Evolutionary conservation across 2,113 vertebrate genomes (phyloP), one percentile per base, ranked within the genome.

Genomic region (Amphilophus citrinellus): DNA sequence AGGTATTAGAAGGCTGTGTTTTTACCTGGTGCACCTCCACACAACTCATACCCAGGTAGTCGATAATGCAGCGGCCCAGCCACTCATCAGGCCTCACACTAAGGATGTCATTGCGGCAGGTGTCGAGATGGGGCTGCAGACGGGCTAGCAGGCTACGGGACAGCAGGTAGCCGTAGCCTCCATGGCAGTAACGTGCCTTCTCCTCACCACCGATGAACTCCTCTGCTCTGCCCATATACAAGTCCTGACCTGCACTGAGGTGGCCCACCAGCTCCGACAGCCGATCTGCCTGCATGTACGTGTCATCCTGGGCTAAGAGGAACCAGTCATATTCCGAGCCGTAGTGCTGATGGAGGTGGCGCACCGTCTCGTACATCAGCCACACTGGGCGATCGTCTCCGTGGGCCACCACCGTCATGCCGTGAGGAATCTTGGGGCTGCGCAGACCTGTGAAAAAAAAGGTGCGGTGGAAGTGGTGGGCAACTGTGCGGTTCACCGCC

Each of bases 11-110:
- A 7, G 4, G 15, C 10, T 78, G 17, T 63, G 30, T 47, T 30
- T 44, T 63, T 96, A 99, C 98, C 97, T 98, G 97, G 77, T 98
- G 96, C 89, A 97, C 94, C 2, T 98, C 97, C 60, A 97, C 95
- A 81, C 98, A 99, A 76, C 97, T 93, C 62, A 99, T 92, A 56
- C 97, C 97, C 80, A 99, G 95, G 75, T 97, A 98, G 93, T 99
- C 98, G 1, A 99, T 98, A 86, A 99, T 97, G 95, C 98, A 99
- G 80, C 98, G 98, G 47, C 98, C 98, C 18, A 99, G 96, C 98
- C 98, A 99, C 92, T 99, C 98, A 2, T 99, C 98, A 0, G 98
- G 97, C 10, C 98, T 96, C 59, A 98, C 97, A 0, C 98, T 98
- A 57, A 99, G 97, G 89, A 99, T 99, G 89, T 99, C 98, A 13